Evolutionary conservation across 2,113 vertebrate genomes (phyloP).

Genomic region (Neoarius graeffei): DNA sequence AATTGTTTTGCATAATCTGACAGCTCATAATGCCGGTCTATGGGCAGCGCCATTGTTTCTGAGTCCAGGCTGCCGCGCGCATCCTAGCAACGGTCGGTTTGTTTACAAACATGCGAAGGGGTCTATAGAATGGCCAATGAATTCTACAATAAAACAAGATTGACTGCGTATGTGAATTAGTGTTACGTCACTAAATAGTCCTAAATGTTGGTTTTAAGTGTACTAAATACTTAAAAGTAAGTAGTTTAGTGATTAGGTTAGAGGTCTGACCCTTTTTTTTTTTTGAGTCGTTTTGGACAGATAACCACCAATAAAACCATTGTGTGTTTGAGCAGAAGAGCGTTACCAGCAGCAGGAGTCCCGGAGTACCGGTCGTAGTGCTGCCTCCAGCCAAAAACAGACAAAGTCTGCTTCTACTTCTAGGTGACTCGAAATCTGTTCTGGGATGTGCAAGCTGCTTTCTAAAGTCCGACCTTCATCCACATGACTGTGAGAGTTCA

Average conservation of each 20-base stretch:
- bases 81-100: too few species aligned
- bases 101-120: too few species aligned
- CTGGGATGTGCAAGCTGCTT: neutral
- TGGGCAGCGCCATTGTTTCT: too few species aligned
- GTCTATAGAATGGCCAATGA: too few species aligned
- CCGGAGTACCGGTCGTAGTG: conserved; percentile 35
- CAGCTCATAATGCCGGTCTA: too few species aligned
- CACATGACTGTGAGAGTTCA: neutral
- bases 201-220: neutral
- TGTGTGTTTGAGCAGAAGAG: conserved; percentile 59
- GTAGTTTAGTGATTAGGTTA: too few species aligned
- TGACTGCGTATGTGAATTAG: neutral
- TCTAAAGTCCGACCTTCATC: neutral
- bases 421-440: conserved; percentile 17
- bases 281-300: neutral
- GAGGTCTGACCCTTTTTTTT: neutral
- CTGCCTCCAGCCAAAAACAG: conserved; percentile 42
- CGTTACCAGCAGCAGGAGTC: conserved; percentile 59
- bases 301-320: neutral
- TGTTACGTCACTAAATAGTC: neutral
- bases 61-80: too few species aligned
- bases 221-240: neutral
- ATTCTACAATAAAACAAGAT: neutral
- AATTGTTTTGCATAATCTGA: too few species aligned
- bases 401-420: conserved; percentile 37